Evolutionary conservation across 2,113 vertebrate genomes (phyloP).

Genomic region (Scomber scombrus): DNA sequence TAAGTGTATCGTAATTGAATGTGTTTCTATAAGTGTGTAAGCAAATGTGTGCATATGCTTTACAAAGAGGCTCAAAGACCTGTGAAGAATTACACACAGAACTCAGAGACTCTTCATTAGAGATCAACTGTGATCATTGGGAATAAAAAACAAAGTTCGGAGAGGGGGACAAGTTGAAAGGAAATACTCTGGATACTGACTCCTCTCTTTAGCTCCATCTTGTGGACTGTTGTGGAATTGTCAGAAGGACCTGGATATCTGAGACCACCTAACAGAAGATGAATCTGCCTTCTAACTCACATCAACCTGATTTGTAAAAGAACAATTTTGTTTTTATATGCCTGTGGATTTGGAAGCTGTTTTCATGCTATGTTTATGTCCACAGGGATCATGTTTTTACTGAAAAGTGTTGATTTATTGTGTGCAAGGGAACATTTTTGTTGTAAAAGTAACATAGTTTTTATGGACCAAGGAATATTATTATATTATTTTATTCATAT

Average conservation of each 20-base stretch:
- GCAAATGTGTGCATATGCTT: constrained; percentile 35
- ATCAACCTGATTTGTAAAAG: constrained; percentile 77
- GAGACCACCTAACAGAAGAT: constrained; percentile 21
- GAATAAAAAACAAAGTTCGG: neutral
- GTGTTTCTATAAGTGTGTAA: constrained; percentile 12
- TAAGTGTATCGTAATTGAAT: constrained; percentile 3
- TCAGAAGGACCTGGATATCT: constrained; percentile 14
- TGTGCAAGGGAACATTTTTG: constrained; percentile 84
- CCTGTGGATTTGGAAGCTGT: constrained; percentile 76
- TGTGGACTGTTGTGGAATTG: constrained; percentile 79
- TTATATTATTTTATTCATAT: constrained; percentile 84
- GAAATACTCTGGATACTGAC: constrained; percentile 11
- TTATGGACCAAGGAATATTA: constrained; percentile 93
- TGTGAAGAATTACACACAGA: constrained; percentile 45
- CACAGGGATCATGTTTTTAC: constrained; percentile 68
- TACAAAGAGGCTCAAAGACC: constrained; percentile 66
- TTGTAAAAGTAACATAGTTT: constrained; percentile 89
- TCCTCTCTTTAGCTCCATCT: constrained; percentile 63
- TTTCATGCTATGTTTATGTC: constrained; percentile 36
- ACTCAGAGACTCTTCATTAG: constrained; percentile 31
- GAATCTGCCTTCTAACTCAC: constrained; percentile 26
- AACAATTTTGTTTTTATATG: constrained; percentile 80
- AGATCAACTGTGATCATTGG: constrained; percentile 20
- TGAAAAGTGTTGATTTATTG: constrained; percentile 83
- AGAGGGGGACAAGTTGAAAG: neutral